Evolutionary conservation across 2,113 vertebrate genomes (phyloP).

Genomic region (Donacobius atricapilla): DNA sequence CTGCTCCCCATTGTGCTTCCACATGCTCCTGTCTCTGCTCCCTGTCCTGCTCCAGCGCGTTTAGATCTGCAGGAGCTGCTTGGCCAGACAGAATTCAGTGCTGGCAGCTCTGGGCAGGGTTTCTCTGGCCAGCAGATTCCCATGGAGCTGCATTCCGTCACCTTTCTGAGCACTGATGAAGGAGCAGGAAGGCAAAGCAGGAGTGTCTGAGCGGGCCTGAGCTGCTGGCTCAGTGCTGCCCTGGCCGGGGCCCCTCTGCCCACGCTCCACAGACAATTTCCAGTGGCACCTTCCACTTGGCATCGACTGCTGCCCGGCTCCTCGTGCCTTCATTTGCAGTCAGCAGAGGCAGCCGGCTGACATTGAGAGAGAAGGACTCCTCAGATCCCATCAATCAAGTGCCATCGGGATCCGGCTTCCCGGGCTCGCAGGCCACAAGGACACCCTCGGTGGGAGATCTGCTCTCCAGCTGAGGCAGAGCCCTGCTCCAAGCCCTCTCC

Average conservation of each 20-base stretch:
- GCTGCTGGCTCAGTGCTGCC: accelerated
- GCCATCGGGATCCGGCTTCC: neutral
- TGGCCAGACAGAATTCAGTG: neutral
- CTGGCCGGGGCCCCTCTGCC: neutral
- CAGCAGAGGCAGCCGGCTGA: neutral
- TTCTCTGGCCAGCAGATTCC: neutral
- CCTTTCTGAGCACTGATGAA: neutral
- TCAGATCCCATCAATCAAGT: slow-evolving; percentile 22
- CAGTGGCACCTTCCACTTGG: neutral
- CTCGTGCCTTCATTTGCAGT: slow-evolving; percentile 12
- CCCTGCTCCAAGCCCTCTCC: neutral
- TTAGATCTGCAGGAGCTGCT: neutral
- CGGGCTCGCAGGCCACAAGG: neutral
- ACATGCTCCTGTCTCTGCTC: neutral
- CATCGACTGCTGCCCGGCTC: neutral
- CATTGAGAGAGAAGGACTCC: neutral
- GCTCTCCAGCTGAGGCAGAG: neutral
- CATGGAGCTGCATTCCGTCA: neutral
- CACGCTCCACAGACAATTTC: neutral
- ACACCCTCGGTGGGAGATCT: neutral
- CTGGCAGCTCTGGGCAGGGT: neutral
- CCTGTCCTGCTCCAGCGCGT: neutral
- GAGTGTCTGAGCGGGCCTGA: accelerated
- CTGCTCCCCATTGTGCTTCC: neutral
- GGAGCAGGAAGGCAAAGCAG: neutral